These are phyloP conservation scores for Lingula anatina DNA, from an alignment of 2,888 invertebrate genomes.

Conservation along the genomic window DNA sequence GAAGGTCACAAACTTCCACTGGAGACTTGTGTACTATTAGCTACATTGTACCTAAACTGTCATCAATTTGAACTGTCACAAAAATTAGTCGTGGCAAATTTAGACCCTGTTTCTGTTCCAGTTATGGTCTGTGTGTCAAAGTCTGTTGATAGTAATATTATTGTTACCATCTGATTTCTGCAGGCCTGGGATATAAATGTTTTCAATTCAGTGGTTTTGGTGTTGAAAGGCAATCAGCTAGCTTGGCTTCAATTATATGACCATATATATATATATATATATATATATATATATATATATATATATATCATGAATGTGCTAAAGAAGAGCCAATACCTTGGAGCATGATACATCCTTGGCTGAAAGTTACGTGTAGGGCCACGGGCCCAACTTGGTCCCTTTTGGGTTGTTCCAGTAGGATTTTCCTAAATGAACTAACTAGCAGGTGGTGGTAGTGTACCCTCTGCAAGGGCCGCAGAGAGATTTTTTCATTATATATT, in stretches of 20 bases:
- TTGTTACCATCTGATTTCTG: not conserved
- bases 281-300: conserved; percentile 3
- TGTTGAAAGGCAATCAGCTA: not conserved
- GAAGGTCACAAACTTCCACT: too few species aligned
- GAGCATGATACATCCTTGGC: not conserved
- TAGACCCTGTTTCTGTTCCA: too few species aligned
- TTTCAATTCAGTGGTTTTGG: not conserved
- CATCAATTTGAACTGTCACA: not conserved
- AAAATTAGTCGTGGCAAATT: too few species aligned
- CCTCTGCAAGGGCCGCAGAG: too few species aligned
- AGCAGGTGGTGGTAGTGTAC: too few species aligned
- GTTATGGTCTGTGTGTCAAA: not conserved
- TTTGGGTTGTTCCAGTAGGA: too few species aligned
- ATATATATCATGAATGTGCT: not conserved
- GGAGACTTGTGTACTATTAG: too few species aligned
- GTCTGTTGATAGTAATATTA: not conserved
- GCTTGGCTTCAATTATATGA: not conserved
- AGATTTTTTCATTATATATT: too few species aligned
- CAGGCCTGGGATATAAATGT: not conserved
- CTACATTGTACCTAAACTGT: too few species aligned
- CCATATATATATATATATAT: conserved; percentile 2
- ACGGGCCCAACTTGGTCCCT: too few species aligned
- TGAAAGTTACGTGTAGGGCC: too few species aligned
- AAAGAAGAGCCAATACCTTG: not conserved
- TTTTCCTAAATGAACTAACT: too few species aligned